These are phyloP conservation scores for Astur gentilis DNA, from an alignment of 2,113 vertebrate species.

Conservation along the genomic window DNA sequence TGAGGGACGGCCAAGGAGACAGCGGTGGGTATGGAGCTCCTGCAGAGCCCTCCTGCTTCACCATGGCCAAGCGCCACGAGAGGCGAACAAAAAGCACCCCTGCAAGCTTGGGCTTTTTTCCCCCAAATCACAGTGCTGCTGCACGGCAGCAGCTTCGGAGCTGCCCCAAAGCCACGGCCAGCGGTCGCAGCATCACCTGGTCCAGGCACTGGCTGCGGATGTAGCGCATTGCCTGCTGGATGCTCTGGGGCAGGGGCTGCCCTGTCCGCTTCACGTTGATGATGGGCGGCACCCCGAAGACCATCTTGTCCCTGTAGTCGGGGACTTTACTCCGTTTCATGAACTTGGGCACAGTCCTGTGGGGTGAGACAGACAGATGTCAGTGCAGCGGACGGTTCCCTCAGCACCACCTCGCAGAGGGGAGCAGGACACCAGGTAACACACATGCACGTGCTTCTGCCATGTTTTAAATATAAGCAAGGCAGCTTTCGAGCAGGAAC, in stretches of 20 bases:
- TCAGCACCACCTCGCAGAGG: not conserved
- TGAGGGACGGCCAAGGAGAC: not conserved
- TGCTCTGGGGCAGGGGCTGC: constrained; percentile 85
- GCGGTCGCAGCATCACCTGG: constrained; percentile 59
- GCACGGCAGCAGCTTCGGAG: not conserved
- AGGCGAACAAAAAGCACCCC: not conserved
- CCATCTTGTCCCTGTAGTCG: constrained; percentile 79
- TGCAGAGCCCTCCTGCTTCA: not conserved
- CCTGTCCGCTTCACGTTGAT: constrained; percentile 81
- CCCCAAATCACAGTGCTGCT: not conserved
- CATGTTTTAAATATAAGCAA: not conserved
- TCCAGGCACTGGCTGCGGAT: constrained; percentile 83
- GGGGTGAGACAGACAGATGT: not conserved
- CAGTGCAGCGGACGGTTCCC: rapidly evolving
- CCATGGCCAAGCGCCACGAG: rapidly evolving
- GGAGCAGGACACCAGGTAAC: not conserved
- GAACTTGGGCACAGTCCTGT: constrained; percentile 85
- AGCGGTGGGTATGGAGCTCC: rapidly evolving
- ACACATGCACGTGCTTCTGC: rapidly evolving
- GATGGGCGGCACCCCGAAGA: constrained; percentile 82
- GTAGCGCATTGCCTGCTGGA: constrained; percentile 88
- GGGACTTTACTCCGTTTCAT: constrained; percentile 86
- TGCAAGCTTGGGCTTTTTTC: rapidly evolving
- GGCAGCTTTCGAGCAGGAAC: not conserved
- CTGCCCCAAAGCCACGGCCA: not conserved